Percentiles rank a stretch among this genome's conserved stretches.
Conservation (phyloP, 2,888 invertebrate species). For the Graphium colonna region DNA sequence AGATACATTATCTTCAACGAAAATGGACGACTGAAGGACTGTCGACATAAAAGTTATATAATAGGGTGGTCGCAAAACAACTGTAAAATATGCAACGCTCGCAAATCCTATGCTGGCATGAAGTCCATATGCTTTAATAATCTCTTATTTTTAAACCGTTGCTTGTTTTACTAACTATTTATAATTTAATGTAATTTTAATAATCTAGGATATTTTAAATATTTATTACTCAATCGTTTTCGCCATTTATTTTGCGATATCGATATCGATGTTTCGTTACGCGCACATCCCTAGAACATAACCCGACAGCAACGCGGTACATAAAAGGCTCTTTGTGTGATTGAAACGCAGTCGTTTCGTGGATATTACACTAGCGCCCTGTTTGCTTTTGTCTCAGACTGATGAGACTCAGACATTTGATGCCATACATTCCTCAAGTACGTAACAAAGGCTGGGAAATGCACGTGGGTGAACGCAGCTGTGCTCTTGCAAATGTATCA, state of each 20-base stretch:
- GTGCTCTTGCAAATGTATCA: not conserved
- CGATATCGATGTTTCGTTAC: not conserved
- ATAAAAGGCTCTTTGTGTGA: constrained; percentile 67
- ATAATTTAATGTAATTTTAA: no score
- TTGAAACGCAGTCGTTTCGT: constrained; percentile 45
- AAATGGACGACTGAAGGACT: no score
- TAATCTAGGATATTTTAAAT: no score
- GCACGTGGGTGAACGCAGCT: not conserved
- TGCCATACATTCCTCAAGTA: constrained; percentile 16
- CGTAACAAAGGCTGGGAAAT: constrained; percentile 13
- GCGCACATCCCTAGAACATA: not conserved
- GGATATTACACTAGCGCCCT: constrained; percentile 29
- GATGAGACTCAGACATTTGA: constrained; percentile 31
- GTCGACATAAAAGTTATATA: no score
- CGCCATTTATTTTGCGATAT: constrained; percentile 8
- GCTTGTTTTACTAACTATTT: no score
- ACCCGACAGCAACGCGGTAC: constrained; percentile 30
- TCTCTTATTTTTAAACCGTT: no score
- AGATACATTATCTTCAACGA: no score
- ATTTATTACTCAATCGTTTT: no score
- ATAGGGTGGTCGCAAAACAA: no score
- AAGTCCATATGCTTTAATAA: no score
- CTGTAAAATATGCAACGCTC: no score
- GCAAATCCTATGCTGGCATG: no score
- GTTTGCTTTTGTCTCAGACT: constrained; percentile 34